These are phyloP conservation scores for Platalea minor DNA, from an alignment of 2,797 vertebrate species.

Conservation along the genomic window DNA sequence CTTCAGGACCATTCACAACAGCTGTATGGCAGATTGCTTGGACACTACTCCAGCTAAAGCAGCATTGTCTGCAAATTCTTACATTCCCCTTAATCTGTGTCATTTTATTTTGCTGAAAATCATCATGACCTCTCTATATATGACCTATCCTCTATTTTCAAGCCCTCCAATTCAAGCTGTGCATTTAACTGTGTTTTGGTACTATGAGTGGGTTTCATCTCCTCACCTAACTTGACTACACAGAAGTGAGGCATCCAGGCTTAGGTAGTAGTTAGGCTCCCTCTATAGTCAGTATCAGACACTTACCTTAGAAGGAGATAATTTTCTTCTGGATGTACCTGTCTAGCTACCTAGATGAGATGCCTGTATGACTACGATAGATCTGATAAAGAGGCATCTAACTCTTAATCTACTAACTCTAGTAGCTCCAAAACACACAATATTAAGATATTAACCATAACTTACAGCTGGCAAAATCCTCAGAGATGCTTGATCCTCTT, in stretches of 20 bases:
- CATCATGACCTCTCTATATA: background rate
- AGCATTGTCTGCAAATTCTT: background rate
- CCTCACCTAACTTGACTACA: background rate
- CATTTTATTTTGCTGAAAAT: background rate
- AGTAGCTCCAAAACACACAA: background rate
- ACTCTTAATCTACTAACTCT: background rate
- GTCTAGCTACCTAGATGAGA: background rate
- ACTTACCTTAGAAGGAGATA: background rate
- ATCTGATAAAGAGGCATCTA: background rate
- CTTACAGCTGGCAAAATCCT: background rate
- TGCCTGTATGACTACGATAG: background rate
- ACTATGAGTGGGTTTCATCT: background rate
- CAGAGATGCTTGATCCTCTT: background rate
- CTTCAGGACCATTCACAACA: background rate
- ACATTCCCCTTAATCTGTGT: background rate
- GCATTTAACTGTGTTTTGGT: background rate
- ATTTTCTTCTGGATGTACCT: background rate
- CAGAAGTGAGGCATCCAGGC: background rate
- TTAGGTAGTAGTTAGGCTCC: conserved; percentile 35
- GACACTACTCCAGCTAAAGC: background rate
- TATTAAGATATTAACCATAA: background rate
- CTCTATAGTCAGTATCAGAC: conserved; percentile 12
- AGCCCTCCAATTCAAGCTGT: background rate
- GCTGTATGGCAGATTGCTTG: background rate
- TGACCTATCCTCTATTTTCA: background rate